These are phyloP conservation scores for Sciaenops ocellatus DNA, from an alignment of 2,797 vertebrate species.

Conservation along the genomic window DNA sequence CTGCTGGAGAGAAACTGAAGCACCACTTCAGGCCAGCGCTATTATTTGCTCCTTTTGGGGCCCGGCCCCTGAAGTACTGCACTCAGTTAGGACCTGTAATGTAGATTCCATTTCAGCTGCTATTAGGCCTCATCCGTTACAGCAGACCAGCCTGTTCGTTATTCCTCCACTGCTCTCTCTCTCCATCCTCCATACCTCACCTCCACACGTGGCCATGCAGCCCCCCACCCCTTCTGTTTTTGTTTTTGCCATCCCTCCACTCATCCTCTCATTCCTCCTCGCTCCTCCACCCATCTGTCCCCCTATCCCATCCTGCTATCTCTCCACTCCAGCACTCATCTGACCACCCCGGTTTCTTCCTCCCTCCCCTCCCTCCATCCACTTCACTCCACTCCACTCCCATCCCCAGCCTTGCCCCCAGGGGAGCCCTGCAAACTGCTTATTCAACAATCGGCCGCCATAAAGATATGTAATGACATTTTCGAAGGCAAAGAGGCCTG, in stretches of 20 bases:
- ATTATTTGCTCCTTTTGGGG: slow-evolving; percentile 79
- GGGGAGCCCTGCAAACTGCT: slow-evolving; percentile 88
- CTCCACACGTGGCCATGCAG: slow-evolving; percentile 7
- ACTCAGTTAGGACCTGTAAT: slow-evolving; percentile 88
- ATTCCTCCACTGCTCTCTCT: slow-evolving; percentile 64
- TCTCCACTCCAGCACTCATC: slow-evolving; percentile 55
- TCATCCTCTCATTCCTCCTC: slow-evolving; percentile 55
- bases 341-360: slow-evolving; percentile 62
- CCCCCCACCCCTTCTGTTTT: slow-evolving; percentile 42
- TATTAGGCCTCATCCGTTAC: slow-evolving; percentile 85
- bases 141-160: slow-evolving; percentile 78
- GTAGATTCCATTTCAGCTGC: slow-evolving; percentile 90
- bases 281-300: slow-evolving; percentile 61
- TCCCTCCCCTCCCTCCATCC: slow-evolving; percentile 45
- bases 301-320: slow-evolving; percentile 54
- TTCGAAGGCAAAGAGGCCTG: slow-evolving; percentile 88
- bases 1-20: slow-evolving; percentile 78
- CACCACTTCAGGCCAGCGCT: slow-evolving; percentile 76
- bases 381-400: slow-evolving; percentile 64
- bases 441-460: slow-evolving; percentile 89
- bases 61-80: slow-evolving; percentile 83
- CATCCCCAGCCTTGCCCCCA: slow-evolving; percentile 72
- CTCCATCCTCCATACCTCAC: slow-evolving; percentile 38
- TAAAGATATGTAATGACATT: slow-evolving; percentile 91
- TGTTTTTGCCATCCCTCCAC: slow-evolving; percentile 46